Conservation (phyloP, 2,113 vertebrate species). For the Columba livia region DNA sequence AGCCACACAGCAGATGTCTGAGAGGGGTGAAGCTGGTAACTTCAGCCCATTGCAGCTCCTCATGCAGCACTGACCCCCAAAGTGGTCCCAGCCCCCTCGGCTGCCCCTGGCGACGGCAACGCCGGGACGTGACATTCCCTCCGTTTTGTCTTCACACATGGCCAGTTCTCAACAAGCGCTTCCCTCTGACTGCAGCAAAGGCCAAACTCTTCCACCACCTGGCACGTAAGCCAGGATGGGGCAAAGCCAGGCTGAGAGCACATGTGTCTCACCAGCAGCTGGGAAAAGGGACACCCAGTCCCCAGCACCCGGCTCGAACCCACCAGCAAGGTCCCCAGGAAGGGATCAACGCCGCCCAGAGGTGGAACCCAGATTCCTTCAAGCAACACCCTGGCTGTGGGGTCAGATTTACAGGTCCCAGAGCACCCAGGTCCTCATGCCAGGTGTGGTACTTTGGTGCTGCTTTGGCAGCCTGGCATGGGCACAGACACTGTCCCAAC, state of each 20-base stretch:
- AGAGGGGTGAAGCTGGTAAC: neutral
- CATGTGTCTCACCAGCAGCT: neutral
- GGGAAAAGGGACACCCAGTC: neutral
- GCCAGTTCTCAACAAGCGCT: neutral
- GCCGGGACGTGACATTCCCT: slow-evolving; percentile 24
- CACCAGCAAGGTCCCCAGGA: neutral
- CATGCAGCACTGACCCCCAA: neutral
- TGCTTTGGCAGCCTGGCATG: neutral
- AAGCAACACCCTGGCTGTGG: neutral
- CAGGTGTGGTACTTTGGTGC: neutral
- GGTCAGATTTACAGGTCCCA: neutral
- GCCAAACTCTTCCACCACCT: neutral
- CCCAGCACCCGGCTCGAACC: neutral
- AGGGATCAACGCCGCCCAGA: neutral
- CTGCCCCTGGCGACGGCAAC: neutral
- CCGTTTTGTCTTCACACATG: slow-evolving; percentile 43
- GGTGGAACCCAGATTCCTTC: neutral
- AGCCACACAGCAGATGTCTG: rapidly evolving
- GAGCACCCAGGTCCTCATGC: neutral
- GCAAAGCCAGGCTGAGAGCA: rapidly evolving
- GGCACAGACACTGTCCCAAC: neutral
- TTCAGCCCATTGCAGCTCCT: neutral
- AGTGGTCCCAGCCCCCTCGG: rapidly evolving
- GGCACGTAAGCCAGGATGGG: neutral
- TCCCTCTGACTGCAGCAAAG: neutral